Evolutionary conservation across 1,140 invertebrate genomes (phyloP), one percentile per base, ranked within the genome.

Genomic region (Polyergus mexicanus): DNA sequence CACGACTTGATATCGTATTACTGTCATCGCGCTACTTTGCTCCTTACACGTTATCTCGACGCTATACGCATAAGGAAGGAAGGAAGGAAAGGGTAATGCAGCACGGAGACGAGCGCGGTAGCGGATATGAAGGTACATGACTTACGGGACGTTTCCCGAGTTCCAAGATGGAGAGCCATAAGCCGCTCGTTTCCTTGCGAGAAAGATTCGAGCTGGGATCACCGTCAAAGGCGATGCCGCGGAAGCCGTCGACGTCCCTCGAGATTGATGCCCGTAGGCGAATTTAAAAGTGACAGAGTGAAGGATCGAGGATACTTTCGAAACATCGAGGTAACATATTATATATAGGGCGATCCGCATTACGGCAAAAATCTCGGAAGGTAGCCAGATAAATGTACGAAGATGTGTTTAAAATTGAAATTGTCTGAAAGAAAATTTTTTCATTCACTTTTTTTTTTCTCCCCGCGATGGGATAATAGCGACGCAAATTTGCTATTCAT

Each of bases 251-350:
- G 60, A 69, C 66, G 72, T 78, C 35, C 68, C n/a, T 19, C 66
- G 84, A 86, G 88, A 89, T 89, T 74, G 87, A 89, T 89, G 81
- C 54, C 74, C 54, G 66, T 44, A 56, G 68, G 78, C 66, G 78
- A 80, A 86, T 86, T 83, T 83, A 72, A 83, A 84, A 86, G 80
- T 84, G 85, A 83, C 85, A 86, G 69, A 60, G 85, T 84, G 63
- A 68, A 75, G 51, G 54, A 86, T 76, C 63, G 32, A 62, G 86
- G 58, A 54, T 74, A 74, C 62, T 83, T 81, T 69, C 68, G 77
- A 83, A 83, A 83, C 78, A 83, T 81, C 54, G 25, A 44, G 78
- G 66, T 83, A 71, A 81, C 77, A 56, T 66, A 54, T 83, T 83
- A 60, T 74, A 35, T 72, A 83, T 72, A 44, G 54, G 68, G 54